Conservation (phyloP, 2,113 vertebrate species). For the Silurus glanis region DNA sequence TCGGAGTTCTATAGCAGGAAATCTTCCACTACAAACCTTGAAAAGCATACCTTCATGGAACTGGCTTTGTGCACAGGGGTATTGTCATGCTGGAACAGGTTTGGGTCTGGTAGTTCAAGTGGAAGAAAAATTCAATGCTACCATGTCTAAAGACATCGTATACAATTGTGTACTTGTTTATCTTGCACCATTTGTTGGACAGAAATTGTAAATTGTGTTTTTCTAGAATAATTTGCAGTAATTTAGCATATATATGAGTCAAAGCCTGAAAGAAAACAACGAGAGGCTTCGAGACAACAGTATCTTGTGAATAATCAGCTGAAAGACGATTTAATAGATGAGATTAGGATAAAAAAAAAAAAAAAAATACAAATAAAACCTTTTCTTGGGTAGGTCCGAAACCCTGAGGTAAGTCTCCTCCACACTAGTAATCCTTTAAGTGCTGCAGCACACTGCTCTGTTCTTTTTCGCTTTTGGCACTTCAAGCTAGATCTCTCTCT, state of each 20-base stretch:
- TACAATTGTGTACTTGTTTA: no score
- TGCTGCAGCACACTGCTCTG: constrained; percentile 32
- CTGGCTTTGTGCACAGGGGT: no score
- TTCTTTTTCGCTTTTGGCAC: constrained; percentile 38
- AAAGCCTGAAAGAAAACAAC: constrained; percentile 11
- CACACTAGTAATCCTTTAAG: constrained; percentile 41
- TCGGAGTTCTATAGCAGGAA: no score
- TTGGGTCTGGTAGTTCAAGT: no score
- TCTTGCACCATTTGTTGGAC: no score
- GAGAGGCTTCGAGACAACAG: constrained; percentile 23
- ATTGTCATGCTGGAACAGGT: no score
- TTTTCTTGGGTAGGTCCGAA: constrained; percentile 43
- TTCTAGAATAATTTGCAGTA: neutral
- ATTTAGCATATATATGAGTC: constrained; percentile 22
- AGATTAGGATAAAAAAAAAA: neutral
- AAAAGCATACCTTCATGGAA: no score
- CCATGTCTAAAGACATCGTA: no score
- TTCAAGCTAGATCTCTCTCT: constrained; percentile 41
- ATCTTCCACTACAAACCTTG: no score
- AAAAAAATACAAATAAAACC: neutral
- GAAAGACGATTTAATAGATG: neutral
- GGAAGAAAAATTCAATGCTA: no score
- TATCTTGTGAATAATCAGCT: constrained; percentile 51
- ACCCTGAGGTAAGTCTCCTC: constrained; percentile 47
- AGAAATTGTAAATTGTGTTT: neutral